phyloP scores from a whole-genome alignment of 1,140 invertebrate species.

The Zaprionus africanus region DNA sequence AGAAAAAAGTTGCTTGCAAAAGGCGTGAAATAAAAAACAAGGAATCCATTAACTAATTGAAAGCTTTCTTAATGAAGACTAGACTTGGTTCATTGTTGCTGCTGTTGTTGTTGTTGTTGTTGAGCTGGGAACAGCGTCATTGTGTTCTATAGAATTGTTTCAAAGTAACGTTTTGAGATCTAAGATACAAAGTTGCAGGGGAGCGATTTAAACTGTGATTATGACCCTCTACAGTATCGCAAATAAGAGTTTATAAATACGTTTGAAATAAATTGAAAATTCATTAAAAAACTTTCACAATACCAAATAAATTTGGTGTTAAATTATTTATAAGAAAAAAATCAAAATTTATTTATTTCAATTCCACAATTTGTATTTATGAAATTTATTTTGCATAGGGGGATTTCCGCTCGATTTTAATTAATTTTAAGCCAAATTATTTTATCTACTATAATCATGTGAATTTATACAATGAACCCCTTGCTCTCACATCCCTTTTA shows the following conservation, averaged over 20 bases:
- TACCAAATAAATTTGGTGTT: too few relatives aligned
- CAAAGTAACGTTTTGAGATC: neutral
- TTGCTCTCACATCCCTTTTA: too few relatives aligned
- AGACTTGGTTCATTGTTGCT: neutral
- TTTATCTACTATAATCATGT: neutral
- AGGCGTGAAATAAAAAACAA: conserved; percentile 2
- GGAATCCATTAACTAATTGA: conserved; percentile 20
- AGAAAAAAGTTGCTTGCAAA: neutral
- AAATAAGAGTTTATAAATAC: too few relatives aligned
- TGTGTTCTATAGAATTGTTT: neutral
- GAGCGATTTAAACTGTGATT: neutral
- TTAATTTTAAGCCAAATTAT: too few relatives aligned
- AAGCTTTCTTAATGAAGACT: conserved; percentile 11
- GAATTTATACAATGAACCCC: neutral
- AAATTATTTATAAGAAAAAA: too few relatives aligned
- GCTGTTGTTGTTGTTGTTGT: neutral
- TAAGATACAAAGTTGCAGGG: neutral
- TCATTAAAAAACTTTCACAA: too few relatives aligned
- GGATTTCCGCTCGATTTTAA: too few relatives aligned
- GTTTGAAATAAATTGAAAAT: too few relatives aligned
- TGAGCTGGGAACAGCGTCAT: neutral
- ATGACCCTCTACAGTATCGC: too few relatives aligned
- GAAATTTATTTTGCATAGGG: too few relatives aligned
- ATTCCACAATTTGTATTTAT: too few relatives aligned
- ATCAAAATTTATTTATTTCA: too few relatives aligned